A percentile compares a stretch with the other conserved stretches of the same genome.
These are phyloP conservation scores for Parambassis ranga DNA, from an alignment of 2,797 vertebrate species.

Conservation along the genomic window DNA sequence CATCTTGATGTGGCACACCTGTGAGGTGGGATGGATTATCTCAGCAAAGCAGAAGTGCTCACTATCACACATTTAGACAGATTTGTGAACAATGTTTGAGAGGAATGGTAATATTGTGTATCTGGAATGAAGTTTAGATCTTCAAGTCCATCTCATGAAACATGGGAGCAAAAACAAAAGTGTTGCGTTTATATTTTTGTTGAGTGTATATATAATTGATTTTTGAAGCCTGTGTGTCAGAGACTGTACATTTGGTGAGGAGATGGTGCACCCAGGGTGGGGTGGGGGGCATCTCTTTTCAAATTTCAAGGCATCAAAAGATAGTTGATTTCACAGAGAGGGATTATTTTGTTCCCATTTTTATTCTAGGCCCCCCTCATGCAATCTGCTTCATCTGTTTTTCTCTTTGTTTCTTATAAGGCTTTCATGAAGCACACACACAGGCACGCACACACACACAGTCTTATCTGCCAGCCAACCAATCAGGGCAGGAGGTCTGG, in stretches of 20 bases:
- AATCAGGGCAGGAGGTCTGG: slow-evolving; percentile 49
- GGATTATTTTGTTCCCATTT: slow-evolving; percentile 31
- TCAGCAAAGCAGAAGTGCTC: no score
- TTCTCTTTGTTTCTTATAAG: slow-evolving; percentile 40
- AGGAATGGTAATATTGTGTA: no score
- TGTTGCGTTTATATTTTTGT: no score
- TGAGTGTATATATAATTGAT: no score
- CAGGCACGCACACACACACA: slow-evolving; percentile 22
- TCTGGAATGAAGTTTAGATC: no score
- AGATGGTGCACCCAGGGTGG: background rate
- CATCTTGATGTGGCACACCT: no score
- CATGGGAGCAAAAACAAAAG: no score
- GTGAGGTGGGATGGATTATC: no score
- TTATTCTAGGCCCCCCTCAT: slow-evolving; percentile 19
- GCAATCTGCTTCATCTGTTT: slow-evolving; percentile 48
- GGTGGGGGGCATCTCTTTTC: slow-evolving; percentile 6
- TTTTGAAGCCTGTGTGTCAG: slow-evolving; percentile 12
- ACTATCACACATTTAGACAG: no score
- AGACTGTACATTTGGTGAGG: slow-evolving; percentile 15
- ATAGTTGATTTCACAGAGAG: slow-evolving; percentile 37
- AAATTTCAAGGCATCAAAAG: slow-evolving; percentile 44
- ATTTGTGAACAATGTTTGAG: no score
- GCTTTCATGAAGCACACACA: slow-evolving; percentile 24
- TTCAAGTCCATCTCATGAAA: no score
- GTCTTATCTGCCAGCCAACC: slow-evolving; percentile 49